Base-by-base conservation (phyloP, 2,113 vertebrate species). In the Dasyprocta punctata region DNA sequence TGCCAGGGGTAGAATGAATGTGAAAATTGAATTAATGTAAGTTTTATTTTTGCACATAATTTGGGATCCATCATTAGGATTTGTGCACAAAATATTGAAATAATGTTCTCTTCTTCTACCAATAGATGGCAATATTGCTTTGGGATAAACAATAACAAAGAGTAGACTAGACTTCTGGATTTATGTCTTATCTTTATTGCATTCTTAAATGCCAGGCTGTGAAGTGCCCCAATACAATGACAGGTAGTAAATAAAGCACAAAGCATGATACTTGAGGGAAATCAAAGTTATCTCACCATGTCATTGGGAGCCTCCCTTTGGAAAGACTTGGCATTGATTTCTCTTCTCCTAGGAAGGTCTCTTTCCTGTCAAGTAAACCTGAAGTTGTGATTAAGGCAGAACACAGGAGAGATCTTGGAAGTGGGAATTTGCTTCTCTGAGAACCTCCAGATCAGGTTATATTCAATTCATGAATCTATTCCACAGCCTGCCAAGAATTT, bases 41-140 rank as follows among this genome's bases (percentile, higher is more conserved):
- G 22, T 69, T 85, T 96, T 92, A 86, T 83, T 93, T 94, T 92
- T 16, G 16, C 3, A 36, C 54, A 36, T 28, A 11, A 44, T 60
- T 28, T 52, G 22, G 14, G 9, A 56, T 49, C 16, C 24, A 36
- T 28, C 20, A 36, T 78, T 44, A 81, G 7, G 14, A 10, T 49
- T 36, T 36, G 6, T 38, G 60, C 54, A 33, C 28, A 78, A 93
- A 89, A 81, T 14, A 73, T 0, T 80, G 41, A 88, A 38, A 87
- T 12, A 36, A 86, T 89, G 9, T 94, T 96, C 56, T 89, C 33
- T 33, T 82, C 90, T 90, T 71, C 28, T 41, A 88, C 88, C 97
- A 96, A 41, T 88, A 97, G 96, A 82, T 98, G 97, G 60, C 90
- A 97, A 85, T 90, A 92, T 90, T 97, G 94, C 54, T 94, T 95